Percentiles rank a stretch among this genome's conserved stretches.
Evolutionary conservation across 2,113 vertebrate genomes (phyloP).

Genomic region (Herpailurus yagouaroundi): DNA sequence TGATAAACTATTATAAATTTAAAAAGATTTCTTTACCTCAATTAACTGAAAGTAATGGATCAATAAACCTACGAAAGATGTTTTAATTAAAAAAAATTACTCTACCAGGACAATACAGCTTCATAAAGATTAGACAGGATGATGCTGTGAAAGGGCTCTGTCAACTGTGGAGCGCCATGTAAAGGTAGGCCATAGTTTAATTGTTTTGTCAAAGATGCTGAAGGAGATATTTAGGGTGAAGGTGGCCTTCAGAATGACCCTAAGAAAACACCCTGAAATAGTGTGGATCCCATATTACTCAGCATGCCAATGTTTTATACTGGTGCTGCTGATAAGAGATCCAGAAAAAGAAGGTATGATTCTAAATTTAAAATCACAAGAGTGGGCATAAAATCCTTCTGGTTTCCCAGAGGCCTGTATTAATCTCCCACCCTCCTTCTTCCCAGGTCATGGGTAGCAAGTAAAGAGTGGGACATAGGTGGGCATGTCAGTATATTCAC

Average conservation of each 20-base stretch:
- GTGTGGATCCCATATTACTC: neutral
- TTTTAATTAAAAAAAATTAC: slow-evolving; percentile 74
- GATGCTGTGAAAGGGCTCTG: neutral
- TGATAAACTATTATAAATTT: slow-evolving; percentile 87
- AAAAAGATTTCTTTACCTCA: slow-evolving; percentile 90
- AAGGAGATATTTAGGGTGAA: neutral
- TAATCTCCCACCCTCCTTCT: neutral
- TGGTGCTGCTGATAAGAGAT: neutral
- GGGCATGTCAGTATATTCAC: neutral
- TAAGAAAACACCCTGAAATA: neutral
- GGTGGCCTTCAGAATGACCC: neutral
- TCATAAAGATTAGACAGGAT: neutral
- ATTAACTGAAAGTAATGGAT: slow-evolving; percentile 88
- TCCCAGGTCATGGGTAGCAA: neutral
- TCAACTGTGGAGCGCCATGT: neutral
- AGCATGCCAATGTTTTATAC: neutral
- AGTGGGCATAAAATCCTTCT: neutral
- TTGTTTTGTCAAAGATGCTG: neutral
- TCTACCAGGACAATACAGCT: neutral
- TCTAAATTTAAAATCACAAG: neutral
- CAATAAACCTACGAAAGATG: slow-evolving; percentile 88
- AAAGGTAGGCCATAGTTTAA: neutral
- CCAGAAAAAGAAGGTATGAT: neutral
- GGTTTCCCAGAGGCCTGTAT: neutral
- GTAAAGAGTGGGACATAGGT: no score